A percentile compares a stretch with the other conserved stretches of the same genome.
Evolutionary conservation across 2,888 invertebrate genomes (phyloP).

Genomic region (Stegophylla sp.): DNA sequence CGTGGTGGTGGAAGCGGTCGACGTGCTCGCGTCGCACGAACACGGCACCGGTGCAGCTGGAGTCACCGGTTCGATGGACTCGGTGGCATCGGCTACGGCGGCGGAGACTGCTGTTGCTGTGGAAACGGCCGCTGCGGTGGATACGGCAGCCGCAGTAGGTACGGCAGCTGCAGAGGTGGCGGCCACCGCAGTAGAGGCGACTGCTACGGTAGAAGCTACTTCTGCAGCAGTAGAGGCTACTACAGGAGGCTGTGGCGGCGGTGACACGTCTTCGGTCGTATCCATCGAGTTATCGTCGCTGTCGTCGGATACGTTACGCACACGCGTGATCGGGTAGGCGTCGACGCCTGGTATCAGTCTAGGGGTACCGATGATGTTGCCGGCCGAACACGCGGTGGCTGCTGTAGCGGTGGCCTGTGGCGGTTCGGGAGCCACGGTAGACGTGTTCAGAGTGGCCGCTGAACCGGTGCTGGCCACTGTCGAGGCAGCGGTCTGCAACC

Average conservation of each 20-base stretch:
- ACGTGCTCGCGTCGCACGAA: constrained; percentile 54
- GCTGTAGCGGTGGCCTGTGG: constrained; percentile 60
- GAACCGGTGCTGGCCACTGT: constrained; percentile 50
- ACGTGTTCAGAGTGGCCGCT: constrained; percentile 45
- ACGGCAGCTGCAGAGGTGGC: constrained; percentile 62
- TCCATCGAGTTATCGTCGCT: constrained; percentile 58
- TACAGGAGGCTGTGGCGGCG: constrained; percentile 62
- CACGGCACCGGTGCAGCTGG: constrained; percentile 31
- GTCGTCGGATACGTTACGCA: constrained; percentile 75
- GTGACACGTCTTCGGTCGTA: constrained; percentile 35
- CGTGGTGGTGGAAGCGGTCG: constrained; percentile 49
- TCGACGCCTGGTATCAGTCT: constrained; percentile 66
- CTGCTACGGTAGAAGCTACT: constrained; percentile 55
- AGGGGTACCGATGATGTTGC: constrained; percentile 56
- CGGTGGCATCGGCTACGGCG: constrained; percentile 51
- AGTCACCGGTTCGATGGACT: constrained; percentile 41
- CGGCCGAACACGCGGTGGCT: constrained; percentile 42
- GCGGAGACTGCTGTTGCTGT: constrained; percentile 51
- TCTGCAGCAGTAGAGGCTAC: constrained; percentile 65
- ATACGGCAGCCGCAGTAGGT: constrained; percentile 61
- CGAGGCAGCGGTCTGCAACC: constrained; percentile 45
- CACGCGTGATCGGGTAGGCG: constrained; percentile 92
- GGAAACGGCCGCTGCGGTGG: constrained; percentile 45
- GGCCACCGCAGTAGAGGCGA: constrained; percentile 44
- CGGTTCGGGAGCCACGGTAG: constrained; percentile 51